These are phyloP conservation scores for Perccottus glenii DNA, from an alignment of 2,113 vertebrate genomes.

Conservation along the genomic window DNA sequence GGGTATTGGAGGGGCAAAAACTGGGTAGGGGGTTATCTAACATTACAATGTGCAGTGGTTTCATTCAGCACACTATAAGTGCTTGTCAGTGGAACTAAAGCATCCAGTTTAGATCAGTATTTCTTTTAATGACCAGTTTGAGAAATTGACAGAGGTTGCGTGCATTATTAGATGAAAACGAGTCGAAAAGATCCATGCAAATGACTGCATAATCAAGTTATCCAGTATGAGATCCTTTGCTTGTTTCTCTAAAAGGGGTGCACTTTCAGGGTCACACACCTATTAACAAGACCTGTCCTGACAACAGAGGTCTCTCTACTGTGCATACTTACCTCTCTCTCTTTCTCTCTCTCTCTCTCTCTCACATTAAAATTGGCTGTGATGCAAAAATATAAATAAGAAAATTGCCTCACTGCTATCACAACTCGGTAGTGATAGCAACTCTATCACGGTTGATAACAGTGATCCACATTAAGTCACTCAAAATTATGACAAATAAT, in stretches of 20 bases:
- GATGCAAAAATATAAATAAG: conserved; percentile 40
- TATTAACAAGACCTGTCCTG: conserved; percentile 66
- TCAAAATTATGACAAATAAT: conserved; percentile 7
- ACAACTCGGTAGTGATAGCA: too few relatives aligned
- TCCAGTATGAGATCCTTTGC: conserved; percentile 65
- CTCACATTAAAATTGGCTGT: conserved; percentile 39
- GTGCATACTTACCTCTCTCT: conserved; percentile 17
- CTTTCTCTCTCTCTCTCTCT: conserved; percentile 35
- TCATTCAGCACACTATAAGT: conserved; percentile 28
- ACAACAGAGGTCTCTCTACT: conserved; percentile 63
- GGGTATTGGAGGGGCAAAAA: conserved; percentile 43
- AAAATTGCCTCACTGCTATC: neutral
- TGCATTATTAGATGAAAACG: conserved; percentile 70
- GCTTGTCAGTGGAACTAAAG: conserved; percentile 54
- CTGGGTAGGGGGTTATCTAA: conserved; percentile 34
- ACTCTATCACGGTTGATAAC: conserved; percentile 8
- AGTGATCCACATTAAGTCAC: conserved; percentile 15
- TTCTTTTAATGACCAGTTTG: conserved; percentile 69
- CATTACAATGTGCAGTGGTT: conserved; percentile 55
- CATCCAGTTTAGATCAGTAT: conserved; percentile 52
- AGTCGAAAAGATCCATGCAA: conserved; percentile 65
- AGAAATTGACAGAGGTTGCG: conserved; percentile 51
- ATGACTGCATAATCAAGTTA: conserved; percentile 64
- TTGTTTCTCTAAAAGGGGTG: conserved; percentile 74
- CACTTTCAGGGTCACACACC: conserved; percentile 70